Evolutionary conservation across 2,797 vertebrate genomes (phyloP).

Genomic region (Thaleichthys pacificus): DNA sequence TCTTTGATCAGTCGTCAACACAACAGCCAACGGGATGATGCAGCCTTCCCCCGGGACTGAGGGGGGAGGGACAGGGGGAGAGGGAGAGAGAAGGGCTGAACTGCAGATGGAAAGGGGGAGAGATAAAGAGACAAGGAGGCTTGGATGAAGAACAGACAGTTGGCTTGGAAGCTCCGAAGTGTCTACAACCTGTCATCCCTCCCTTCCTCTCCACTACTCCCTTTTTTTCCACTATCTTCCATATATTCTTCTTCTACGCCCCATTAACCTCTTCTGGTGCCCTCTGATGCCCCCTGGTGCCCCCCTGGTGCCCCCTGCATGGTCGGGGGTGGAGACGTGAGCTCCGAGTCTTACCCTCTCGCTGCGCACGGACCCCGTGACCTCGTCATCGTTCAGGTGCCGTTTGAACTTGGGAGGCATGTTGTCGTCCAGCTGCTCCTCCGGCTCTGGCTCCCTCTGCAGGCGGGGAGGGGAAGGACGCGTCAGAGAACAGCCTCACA

Average conservation of each 20-base stretch:
- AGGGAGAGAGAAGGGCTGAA: not conserved
- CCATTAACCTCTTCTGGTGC: constrained; percentile 50
- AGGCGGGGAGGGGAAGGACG: constrained; percentile 42
- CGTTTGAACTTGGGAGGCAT: constrained; percentile 99
- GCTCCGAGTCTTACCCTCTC: constrained; percentile 84
- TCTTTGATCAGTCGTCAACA: constrained; percentile 53
- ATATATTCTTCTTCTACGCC: not conserved
- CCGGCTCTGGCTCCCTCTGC: constrained; percentile 78
- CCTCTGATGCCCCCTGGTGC: not conserved
- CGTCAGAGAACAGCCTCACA: constrained; percentile 24
- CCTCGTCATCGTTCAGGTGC: constrained; percentile 95
- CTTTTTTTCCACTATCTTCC: not conserved
- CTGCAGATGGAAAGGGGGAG: constrained; percentile 13
- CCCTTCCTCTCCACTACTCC: not conserved
- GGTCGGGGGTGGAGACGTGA: constrained; percentile 61
- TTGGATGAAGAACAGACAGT: constrained; percentile 53
- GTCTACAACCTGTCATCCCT: constrained; percentile 9
- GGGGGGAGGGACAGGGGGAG: constrained; percentile 14
- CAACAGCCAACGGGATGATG: constrained; percentile 35
- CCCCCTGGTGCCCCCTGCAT: constrained; percentile 65
- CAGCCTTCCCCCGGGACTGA: not conserved
- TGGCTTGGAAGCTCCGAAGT: constrained; percentile 19
- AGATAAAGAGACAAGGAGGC: not conserved
- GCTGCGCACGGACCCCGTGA: constrained; percentile 92
- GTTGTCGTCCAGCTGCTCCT: constrained; percentile 76